phyloP scores from a whole-genome alignment of 2,797 vertebrate species.

The Melanotaenia nigrans region DNA sequence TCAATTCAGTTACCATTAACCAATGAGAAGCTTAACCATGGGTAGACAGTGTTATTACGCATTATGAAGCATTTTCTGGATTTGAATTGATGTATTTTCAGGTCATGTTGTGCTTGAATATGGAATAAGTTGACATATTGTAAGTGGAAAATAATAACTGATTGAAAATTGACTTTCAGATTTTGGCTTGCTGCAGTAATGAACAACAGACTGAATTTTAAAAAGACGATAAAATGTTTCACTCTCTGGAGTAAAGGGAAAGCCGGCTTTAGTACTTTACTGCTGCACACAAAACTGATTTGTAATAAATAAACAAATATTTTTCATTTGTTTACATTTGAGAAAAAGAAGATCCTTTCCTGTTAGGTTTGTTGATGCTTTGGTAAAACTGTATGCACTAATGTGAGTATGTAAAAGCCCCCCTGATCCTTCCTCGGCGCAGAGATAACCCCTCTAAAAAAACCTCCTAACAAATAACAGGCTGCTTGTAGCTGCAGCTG shows the following conservation, averaged over 20 bases:
- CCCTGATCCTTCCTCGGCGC: constrained; percentile 24
- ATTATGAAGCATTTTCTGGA: constrained; percentile 11
- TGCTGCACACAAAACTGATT: not conserved
- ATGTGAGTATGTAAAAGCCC: not conserved
- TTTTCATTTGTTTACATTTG: not conserved
- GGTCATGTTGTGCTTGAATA: constrained; percentile 13
- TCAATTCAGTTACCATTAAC: constrained; percentile 30
- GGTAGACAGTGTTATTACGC: not conserved
- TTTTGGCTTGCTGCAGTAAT: not conserved
- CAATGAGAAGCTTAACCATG: constrained; percentile 2
- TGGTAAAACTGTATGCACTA: not conserved
- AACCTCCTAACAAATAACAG: constrained; percentile 36
- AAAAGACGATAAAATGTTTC: not conserved
- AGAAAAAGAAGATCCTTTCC: not conserved
- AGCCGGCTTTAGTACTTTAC: not conserved
- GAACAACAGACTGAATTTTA: constrained; percentile 16
- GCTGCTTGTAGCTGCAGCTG: constrained; percentile 23
- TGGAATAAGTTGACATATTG: not conserved
- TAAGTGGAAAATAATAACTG: constrained; percentile 3
- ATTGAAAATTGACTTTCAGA: constrained; percentile 1
- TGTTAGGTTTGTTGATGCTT: not conserved
- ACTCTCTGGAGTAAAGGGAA: not conserved
- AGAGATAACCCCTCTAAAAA: constrained; percentile 15
- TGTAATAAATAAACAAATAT: not conserved
- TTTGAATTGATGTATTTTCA: constrained; percentile 18